Base-by-base conservation (phyloP, 2,113 vertebrate genomes). In the Hirundichthys speculiger region DNA sequence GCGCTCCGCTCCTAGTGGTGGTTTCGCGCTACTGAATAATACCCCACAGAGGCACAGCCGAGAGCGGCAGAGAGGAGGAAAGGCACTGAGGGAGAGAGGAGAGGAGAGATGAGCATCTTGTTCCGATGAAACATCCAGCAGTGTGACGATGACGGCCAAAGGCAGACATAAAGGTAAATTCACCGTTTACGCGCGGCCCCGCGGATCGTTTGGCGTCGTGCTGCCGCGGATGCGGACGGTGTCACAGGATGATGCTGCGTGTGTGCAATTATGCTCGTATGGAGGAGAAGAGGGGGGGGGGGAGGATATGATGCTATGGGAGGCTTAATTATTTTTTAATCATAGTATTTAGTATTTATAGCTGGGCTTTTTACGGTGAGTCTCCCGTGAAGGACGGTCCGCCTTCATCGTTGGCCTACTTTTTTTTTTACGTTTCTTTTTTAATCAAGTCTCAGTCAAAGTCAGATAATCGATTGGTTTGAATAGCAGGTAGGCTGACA, bases 61-160 rank as follows among this genome's bases (percentile, higher is more conserved):
- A 64, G 84, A 76, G 82, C 19, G 70, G 38, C 41, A 72, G 64
- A 83, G 79, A 57, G 82, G 82, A 76, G n/a, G n/a, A 40, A 62
- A 64, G 58, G 64, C 65, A 50, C 73, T 39, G 54, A 75, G 82
- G 54, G 84, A 85, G 80, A 73, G 79, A 79, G 75, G 60, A n/a
- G n/a, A n/a, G n/a, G n/a, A n/a, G 85, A 89, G 80, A 89, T 77
- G 83, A 90, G 89, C 91, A 86, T 91, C 91, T 89, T 69, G 88
- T 88, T 91, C 84, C 90, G 86, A 93, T 93, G 91, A 93, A 91
- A 90, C 87, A 90, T 60, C 85, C 59, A 86, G 85, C 90, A 83
- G 78, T 80, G 87, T 92, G 88, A 93, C 84, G 89, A 93, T 93
- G 93, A 93, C 93, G 90, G 92, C 93, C 85, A 93, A 93, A 93